Base-by-base conservation (phyloP, 2,797 vertebrate genomes). In the Nothura maculosa region DNA sequence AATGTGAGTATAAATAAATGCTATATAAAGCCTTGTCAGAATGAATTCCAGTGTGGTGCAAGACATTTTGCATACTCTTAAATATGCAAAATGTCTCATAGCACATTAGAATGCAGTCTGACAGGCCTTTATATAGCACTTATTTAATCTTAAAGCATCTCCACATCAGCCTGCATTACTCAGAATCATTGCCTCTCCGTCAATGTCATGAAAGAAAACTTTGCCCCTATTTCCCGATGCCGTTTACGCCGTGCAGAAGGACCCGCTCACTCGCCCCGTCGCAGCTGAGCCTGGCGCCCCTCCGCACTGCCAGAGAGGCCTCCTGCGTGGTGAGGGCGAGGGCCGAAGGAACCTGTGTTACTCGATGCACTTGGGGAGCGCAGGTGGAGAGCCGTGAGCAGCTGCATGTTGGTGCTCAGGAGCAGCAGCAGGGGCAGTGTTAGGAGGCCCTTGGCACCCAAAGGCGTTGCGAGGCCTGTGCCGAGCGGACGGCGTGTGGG, bases 101-200 rank as follows among this genome's bases (percentile, higher is more conserved):
- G 95, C 96, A 94, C 95, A 90, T 94, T 97, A 96, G 96, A 96
- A 98, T 98, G 96, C 96, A 96, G 94, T 92, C 94, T 97, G 97
- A 95, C 97, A 97, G 97, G 96, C 93, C 97, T 98, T 98, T 98
- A 97, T 98, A 98, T 98, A 98, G 98, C 96, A 93, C 95, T 97
- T 97, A 95, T 52, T 97, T 98, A 97, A 97, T 98, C 97, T 96
- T 95, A 96, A 97, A 97, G 96, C 97, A 95, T 96, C 97, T 94
- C 94, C 96, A 85, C 97, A 97, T 97, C 97, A 97, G 93, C 90
- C 87, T 94, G 96, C 92, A 81, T 97, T 97, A 96, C 96, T 97
- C 94, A 92, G 94, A 97, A 98, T 95, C 95, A 96, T 97, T 87
- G 64, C 97, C 77, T 96, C 96, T 95, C 36, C 93, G 95, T 97